Evolutionary conservation across 2,888 invertebrate genomes (phyloP).

Genomic region (Seira ritae): DNA sequence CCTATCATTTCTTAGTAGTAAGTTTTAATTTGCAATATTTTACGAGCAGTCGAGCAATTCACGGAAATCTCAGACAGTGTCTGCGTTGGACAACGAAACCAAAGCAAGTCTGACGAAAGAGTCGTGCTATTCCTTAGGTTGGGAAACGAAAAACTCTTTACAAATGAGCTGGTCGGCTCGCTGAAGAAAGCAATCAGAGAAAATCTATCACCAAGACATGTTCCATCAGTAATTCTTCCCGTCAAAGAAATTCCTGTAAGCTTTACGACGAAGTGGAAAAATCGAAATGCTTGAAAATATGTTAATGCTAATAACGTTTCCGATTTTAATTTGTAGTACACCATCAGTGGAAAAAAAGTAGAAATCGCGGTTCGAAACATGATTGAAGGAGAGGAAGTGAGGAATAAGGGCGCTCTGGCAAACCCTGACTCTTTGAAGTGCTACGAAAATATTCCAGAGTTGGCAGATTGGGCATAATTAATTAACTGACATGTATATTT

Average conservation of each 20-base stretch:
- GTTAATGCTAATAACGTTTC: too few relatives aligned
- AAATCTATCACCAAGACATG: constrained; percentile 78
- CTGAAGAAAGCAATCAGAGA: constrained; percentile 76
- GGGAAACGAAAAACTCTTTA: constrained; percentile 74
- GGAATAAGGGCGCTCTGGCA: constrained; percentile 77
- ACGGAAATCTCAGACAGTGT: constrained; percentile 78
- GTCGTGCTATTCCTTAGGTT: constrained; percentile 79
- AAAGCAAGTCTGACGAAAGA: constrained; percentile 77
- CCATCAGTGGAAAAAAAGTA: constrained; percentile 80
- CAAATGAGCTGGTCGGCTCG: constrained; percentile 75
- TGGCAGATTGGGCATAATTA: constrained; percentile 63
- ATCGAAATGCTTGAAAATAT: too few relatives aligned
- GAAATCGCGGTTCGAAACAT: constrained; percentile 79
- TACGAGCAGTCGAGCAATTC: constrained; percentile 77
- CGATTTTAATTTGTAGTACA: constrained; percentile 76
- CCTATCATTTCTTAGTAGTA: too few relatives aligned
- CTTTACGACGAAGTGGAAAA: too few relatives aligned
- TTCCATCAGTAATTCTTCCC: constrained; percentile 77
- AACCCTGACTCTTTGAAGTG: constrained; percentile 77
- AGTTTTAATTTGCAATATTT: constrained; percentile 30
- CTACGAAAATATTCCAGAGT: constrained; percentile 75
- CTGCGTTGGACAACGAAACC: constrained; percentile 78
- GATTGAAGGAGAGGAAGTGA: constrained; percentile 76
- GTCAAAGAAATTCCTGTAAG: constrained; percentile 74
- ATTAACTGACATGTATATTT: too few relatives aligned